Base-by-base conservation (phyloP, 2,113 vertebrate species). In the Rhinolophus ferrumequinum region DNA sequence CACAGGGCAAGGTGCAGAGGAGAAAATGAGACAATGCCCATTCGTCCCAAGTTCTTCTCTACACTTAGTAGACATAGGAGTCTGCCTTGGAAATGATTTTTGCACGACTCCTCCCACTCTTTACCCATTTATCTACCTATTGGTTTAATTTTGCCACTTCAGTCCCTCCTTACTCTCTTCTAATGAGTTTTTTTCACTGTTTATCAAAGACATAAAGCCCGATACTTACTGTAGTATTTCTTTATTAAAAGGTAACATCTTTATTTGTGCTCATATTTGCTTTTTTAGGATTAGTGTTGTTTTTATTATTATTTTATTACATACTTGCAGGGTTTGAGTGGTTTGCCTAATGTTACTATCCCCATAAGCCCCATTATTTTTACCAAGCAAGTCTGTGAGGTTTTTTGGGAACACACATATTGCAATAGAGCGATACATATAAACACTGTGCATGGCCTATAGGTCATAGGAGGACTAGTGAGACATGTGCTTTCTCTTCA, bases 21-120 rank as follows among this genome's bases (percentile, higher is more conserved):
- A 26, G 8, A 24, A 21, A 2, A 28, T 0, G 0, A 38, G 8
- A 22, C 0, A 2, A 5, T 0, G 11, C 30, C 6, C 9, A 2
- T 22, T 24, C 10, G 10, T 3, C 21, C 13, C 33, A 7, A 56
- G 13, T 1, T 90, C 41, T 16, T 62, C 41, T 41, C 33, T 4
- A 38, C 1, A 2, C 19, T 26, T 15, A 33, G 9, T 0, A 58
- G 58, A 52, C 38, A 38, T 76, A 7, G 3, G 6, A 4, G 2
- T 58, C 60, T 60, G 28, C 33, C 33, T 60, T 44, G 8, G 67
- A 64, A 75, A 60, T 6, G 18, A 18, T 6, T 58, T 33, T 47
- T 26, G 19, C 26, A 14, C 6, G 15, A 10, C 30, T 16, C 24
- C 58, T 22, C 11, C 11, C 15, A 2, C 13, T 70, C 33, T 12